Conservation (phyloP, 1,140 invertebrate species). For the Drosophila kurseongensis region DNA sequence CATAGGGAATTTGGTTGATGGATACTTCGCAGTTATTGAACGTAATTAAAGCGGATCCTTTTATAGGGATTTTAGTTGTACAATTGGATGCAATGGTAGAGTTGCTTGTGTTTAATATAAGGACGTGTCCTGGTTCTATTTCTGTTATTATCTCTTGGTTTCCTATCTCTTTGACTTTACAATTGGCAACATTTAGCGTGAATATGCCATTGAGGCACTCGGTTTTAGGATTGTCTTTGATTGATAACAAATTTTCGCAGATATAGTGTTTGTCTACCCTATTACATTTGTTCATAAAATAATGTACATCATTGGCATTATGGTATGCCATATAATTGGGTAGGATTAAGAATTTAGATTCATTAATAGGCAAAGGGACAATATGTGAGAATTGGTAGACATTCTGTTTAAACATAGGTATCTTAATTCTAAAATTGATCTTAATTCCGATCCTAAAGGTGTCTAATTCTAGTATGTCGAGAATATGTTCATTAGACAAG, state of each 20-base stretch:
- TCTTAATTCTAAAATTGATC: conserved; percentile 1
- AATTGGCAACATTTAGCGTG: too few relatives aligned
- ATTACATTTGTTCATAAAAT: background rate
- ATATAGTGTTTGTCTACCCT: background rate
- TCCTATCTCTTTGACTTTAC: background rate
- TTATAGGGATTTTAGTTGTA: background rate
- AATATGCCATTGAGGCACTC: background rate
- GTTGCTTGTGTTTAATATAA: conserved; percentile 2
- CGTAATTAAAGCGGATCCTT: conserved; percentile 1
- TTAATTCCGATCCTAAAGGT: background rate
- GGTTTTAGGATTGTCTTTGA: background rate
- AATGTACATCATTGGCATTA: background rate
- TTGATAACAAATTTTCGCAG: background rate
- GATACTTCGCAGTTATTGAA: background rate
- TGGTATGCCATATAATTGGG: background rate
- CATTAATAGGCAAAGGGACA: background rate
- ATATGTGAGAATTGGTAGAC: background rate
- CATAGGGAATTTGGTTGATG: conserved; percentile 1
- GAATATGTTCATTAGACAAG: background rate
- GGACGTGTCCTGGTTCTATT: background rate
- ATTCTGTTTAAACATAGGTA: background rate
- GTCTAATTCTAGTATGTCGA: background rate
- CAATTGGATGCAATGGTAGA: conserved; percentile 6
- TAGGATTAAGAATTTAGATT: background rate
- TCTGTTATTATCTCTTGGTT: background rate